Conservation (phyloP, 2,888 invertebrate genomes). For the Choristoneura rosaceana region DNA sequence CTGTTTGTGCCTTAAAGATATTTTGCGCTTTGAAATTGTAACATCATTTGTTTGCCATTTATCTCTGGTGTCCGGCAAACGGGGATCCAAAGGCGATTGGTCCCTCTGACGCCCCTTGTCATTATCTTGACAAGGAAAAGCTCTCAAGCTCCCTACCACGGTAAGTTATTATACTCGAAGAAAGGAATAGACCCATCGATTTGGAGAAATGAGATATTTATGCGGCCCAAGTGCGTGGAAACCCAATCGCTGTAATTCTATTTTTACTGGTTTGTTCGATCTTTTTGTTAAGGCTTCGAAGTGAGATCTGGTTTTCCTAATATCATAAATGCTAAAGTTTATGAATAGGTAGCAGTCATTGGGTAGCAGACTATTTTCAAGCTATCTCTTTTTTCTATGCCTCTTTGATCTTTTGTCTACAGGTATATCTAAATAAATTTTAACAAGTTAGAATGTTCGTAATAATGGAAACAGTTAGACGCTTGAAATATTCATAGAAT, state of each 20-base stretch:
- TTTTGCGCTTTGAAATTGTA: background rate
- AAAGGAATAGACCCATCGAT: slow-evolving; percentile 1
- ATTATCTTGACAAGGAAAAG: slow-evolving; percentile 55
- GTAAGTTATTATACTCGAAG: slow-evolving; percentile 7
- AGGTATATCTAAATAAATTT: no score
- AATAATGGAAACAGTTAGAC: no score
- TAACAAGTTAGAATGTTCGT: no score
- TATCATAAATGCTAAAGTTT: no score
- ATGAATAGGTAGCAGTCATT: no score
- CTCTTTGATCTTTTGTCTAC: no score
- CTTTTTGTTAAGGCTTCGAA: background rate
- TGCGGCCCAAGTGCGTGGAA: background rate
- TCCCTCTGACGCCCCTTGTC: slow-evolving; percentile 38
- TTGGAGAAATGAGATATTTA: slow-evolving; percentile 5
- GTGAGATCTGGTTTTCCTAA: no score
- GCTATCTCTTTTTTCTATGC: no score
- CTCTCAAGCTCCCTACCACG: slow-evolving; percentile 50
- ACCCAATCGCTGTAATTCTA: background rate
- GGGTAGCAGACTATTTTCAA: no score
- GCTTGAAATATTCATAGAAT: no score
- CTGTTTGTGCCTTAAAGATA: background rate
- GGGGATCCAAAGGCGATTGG: slow-evolving; percentile 44
- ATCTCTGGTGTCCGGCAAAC: slow-evolving; percentile 21
- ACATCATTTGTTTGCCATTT: slow-evolving; percentile 13
- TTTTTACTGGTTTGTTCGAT: background rate